phyloP scores from a whole-genome alignment of 2,888 invertebrate species.

The Campaea margaritaria region DNA sequence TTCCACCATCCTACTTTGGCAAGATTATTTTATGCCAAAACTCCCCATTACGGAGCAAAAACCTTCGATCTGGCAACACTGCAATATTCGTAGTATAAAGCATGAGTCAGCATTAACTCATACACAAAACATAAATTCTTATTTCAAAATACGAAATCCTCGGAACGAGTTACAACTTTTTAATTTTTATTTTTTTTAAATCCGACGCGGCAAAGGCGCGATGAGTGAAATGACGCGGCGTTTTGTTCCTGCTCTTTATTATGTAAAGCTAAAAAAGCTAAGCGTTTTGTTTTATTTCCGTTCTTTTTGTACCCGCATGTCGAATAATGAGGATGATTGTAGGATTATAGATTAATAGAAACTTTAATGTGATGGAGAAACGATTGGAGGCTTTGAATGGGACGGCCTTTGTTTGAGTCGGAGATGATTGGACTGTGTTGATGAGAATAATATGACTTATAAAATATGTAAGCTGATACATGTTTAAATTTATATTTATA shows the following conservation, averaged over 20 bases:
- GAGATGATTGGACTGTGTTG: constrained; percentile 10
- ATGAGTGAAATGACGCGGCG: constrained; percentile 70
- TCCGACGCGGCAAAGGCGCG: constrained; percentile 47
- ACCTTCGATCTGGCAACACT: neutral
- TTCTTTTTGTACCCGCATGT: constrained; percentile 26
- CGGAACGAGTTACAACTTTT: constrained; percentile 68
- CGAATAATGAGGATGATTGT: constrained; percentile 32
- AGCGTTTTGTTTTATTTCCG: constrained; percentile 40
- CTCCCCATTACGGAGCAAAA: neutral
- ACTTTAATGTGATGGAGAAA: constrained; percentile 31
- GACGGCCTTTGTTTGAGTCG: constrained; percentile 23
- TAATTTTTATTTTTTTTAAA: constrained; percentile 63
- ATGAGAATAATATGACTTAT: constrained; percentile 15
- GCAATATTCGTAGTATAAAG: constrained; percentile 33
- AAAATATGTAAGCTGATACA: neutral
- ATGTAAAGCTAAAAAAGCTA: constrained; percentile 43
- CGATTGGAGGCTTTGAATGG: constrained; percentile 26
- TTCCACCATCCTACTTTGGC: too few species aligned
- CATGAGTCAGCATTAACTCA: constrained; percentile 70
- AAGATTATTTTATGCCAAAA: too few species aligned
- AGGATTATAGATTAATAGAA: constrained; percentile 34
- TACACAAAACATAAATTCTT: constrained; percentile 69
- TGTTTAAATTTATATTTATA: too few species aligned
- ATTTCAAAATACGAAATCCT: constrained; percentile 81
- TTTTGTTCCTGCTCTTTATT: constrained; percentile 49